A percentile compares a stretch with the other conserved stretches of the same genome.
Conservation (phyloP, 2,113 vertebrate genomes). For the Phyllostomus hastatus region DNA sequence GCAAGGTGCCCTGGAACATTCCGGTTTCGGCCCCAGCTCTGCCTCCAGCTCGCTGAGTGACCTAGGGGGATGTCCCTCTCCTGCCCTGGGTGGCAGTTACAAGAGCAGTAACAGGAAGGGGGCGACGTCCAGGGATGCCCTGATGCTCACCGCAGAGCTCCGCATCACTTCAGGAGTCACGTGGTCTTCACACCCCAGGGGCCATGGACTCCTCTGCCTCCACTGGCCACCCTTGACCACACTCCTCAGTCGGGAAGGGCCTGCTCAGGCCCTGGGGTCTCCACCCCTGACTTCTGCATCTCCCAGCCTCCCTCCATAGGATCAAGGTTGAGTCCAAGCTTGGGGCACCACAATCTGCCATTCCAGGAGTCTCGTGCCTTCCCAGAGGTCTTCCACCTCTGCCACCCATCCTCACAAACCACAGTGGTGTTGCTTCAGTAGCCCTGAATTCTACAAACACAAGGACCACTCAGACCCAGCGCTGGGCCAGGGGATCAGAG, state of each 20-base stretch:
- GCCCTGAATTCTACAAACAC: neutral
- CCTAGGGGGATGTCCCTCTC: neutral
- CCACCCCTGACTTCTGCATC: neutral
- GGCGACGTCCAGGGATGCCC: neutral
- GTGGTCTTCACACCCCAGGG: accelerated
- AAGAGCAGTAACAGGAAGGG: neutral
- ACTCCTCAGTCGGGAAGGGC: neutral
- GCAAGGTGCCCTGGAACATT: neutral
- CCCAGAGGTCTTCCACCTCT: neutral
- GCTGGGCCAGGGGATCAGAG: neutral
- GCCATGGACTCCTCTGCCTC: accelerated
- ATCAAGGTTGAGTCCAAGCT: neutral
- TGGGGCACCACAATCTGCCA: neutral
- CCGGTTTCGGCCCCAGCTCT: neutral
- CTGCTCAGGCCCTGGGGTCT: neutral
- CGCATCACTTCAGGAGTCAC: neutral
- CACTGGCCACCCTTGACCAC: neutral
- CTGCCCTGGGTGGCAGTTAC: neutral
- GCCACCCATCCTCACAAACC: neutral
- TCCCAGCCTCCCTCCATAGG: neutral
- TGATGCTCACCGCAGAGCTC: too few species aligned
- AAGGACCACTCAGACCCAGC: neutral
- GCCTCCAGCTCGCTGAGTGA: neutral
- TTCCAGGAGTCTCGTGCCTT: neutral
- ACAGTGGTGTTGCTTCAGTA: accelerated